These are phyloP conservation scores for Hypomesus transpacificus DNA, from an alignment of 2,113 vertebrate species.

Conservation along the genomic window DNA sequence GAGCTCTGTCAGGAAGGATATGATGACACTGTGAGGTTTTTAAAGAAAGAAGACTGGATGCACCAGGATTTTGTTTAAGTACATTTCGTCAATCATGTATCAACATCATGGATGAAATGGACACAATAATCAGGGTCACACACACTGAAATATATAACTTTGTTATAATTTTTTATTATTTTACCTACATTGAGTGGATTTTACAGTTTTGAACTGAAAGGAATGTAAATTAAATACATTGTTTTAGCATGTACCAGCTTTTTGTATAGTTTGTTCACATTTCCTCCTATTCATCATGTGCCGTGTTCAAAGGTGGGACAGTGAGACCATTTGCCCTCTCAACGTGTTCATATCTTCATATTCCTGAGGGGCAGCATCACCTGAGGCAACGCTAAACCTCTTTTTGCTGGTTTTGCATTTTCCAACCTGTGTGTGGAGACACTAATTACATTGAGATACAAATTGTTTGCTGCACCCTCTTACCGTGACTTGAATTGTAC, in stretches of 20 bases:
- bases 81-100: background rate
- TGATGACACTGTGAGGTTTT: conserved; percentile 73
- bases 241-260: too few relatives aligned
- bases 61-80: conserved; percentile 33
- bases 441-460: too few relatives aligned
- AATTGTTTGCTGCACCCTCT: too few relatives aligned
- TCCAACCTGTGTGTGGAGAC: background rate
- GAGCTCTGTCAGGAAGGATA: conserved; percentile 74
- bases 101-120: background rate
- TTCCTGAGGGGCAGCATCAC: background rate
- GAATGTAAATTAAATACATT: too few relatives aligned
- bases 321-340: background rate
- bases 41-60: conserved; percentile 78
- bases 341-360: background rate
- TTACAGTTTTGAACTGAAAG: too few relatives aligned
- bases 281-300: too few relatives aligned
- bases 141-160: too few relatives aligned
- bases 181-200: background rate
- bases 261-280: too few relatives aligned
- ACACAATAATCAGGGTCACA: background rate
- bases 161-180: background rate
- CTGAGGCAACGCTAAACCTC: background rate
- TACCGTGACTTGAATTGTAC: too few relatives aligned
- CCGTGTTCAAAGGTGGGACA: background rate
- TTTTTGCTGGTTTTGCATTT: background rate